Evolutionary conservation across 2,888 invertebrate genomes (phyloP), one percentile per base, ranked within the genome.

Genomic region (Anoplius nigerrimus): DNA sequence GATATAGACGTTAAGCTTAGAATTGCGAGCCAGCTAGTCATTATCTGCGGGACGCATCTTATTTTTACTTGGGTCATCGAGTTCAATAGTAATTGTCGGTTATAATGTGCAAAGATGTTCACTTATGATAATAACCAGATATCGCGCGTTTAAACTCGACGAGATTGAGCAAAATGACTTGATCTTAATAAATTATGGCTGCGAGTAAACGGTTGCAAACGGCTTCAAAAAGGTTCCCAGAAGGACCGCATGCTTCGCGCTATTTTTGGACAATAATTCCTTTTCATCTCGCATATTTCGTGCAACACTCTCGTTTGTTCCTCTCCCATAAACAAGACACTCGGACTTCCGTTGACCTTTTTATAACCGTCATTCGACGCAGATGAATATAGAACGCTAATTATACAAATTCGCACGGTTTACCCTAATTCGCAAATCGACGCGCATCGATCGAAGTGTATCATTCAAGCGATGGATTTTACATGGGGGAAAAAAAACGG

Each of bases 181-280:
- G 81, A 83, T 82, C 84, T 85, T 86, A 85, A 87, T 87, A 87
- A 86, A 87, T 87, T 85, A 86, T 78, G 76, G 73, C 76, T 72
- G 64, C 62, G 75, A 72, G 83, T 83, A 84, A 86, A 86, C 83
- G 34, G 34, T 75, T 69, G 81, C 78, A 71, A 78, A 76, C 75
- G 59, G 79, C 84, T 83, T 86, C 86, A 87, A 86, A 87, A 86
- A 85, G 85, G 71, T 88, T 87, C 87, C 72, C 71, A 74, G 87
- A 87, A 87, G 75, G 78, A 62, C 66, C 71, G 69, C 69, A 74
- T 66, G 74, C 69, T 74, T 72, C 69, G 69, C 66, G 79, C 80
- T 84, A 85, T 87, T 86, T 85, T 82, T 65, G 79, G 76, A 75
- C 71, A 80, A 84, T 85, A 74, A 85, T 83, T 83, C 78, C 79